A percentile compares a stretch with the other conserved stretches of the same genome.
Conservation (phyloP, 1,140 invertebrate genomes). For the Drosophila sucinea region DNA sequence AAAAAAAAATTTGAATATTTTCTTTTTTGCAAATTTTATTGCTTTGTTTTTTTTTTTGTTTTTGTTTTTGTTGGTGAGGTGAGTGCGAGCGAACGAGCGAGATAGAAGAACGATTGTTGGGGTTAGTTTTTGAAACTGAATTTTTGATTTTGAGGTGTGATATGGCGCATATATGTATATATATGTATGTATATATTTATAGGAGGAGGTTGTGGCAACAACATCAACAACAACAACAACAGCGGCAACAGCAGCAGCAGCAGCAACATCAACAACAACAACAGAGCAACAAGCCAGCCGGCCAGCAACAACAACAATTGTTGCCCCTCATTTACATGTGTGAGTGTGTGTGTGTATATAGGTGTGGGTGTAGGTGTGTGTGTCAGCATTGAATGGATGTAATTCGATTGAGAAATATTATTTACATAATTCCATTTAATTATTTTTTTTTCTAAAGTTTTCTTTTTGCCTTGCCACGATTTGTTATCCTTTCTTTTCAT, state of each 20-base stretch:
- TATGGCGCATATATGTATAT: not conserved
- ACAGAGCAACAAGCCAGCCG: constrained; percentile 29
- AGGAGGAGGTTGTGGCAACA: constrained; percentile 29
- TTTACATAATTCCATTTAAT: constrained; percentile 28
- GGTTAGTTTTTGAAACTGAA: constrained; percentile 24
- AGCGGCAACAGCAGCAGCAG: constrained; percentile 49
- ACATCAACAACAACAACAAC: constrained; percentile 40
- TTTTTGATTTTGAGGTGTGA: constrained; percentile 33
- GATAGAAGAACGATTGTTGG: constrained; percentile 29
- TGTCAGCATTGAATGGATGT: not conserved
- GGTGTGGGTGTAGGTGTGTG: constrained; percentile 26
- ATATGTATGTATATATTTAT: not conserved
- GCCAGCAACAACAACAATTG: constrained; percentile 24
- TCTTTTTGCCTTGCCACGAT: constrained; percentile 19
- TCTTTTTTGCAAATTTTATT: constrained; percentile 33
- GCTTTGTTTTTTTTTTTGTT: not conserved
- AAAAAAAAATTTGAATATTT: constrained; percentile 51
- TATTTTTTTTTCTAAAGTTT: constrained; percentile 12
- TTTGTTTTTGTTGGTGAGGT: constrained; percentile 35
- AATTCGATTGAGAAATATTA: constrained; percentile 15
- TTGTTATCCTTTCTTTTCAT: not conserved
- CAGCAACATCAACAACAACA: constrained; percentile 56
- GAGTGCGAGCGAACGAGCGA: constrained; percentile 41
- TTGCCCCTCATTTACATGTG: constrained; percentile 27
- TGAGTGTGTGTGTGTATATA: constrained; percentile 23